Conservation (phyloP, 2,797 vertebrate genomes). For the Meriones psammophilus region DNA sequence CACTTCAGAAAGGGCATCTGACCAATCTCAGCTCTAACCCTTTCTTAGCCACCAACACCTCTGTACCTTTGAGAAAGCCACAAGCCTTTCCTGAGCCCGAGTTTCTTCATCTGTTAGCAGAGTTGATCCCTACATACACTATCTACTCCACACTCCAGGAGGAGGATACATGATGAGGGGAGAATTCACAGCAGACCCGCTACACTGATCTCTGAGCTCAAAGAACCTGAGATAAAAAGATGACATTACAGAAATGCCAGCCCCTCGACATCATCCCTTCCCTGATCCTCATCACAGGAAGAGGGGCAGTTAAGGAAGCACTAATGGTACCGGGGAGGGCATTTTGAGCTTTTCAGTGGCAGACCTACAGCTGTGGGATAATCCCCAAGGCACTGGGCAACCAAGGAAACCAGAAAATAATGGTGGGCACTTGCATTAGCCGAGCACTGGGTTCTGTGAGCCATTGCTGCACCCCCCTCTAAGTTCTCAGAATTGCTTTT, state of each 20-base stretch:
- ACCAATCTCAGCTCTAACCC: not conserved
- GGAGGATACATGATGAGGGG: not conserved
- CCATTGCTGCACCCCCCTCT: not conserved
- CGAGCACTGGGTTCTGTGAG: not conserved
- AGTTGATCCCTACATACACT: not conserved
- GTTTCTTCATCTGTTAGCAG: not conserved
- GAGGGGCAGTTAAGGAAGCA: not conserved
- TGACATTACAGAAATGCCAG: not conserved
- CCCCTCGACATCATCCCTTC: accelerated
- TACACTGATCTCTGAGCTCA: not conserved
- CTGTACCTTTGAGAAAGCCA: not conserved
- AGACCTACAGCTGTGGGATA: not conserved
- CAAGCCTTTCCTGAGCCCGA: not conserved
- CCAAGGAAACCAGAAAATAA: not conserved
- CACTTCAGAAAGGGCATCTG: not conserved
- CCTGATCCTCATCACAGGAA: not conserved
- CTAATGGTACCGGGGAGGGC: not conserved
- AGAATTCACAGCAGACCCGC: not conserved
- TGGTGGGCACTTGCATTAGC: not conserved
- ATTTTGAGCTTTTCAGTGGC: not conserved
- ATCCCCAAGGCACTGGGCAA: not conserved
- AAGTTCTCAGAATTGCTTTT: conserved; percentile 1
- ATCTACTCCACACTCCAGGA: not conserved
- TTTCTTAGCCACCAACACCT: not conserved
- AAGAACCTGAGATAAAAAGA: not conserved